Base-by-base conservation (phyloP, 1,140 invertebrate species). In the Olivierus martensii region DNA sequence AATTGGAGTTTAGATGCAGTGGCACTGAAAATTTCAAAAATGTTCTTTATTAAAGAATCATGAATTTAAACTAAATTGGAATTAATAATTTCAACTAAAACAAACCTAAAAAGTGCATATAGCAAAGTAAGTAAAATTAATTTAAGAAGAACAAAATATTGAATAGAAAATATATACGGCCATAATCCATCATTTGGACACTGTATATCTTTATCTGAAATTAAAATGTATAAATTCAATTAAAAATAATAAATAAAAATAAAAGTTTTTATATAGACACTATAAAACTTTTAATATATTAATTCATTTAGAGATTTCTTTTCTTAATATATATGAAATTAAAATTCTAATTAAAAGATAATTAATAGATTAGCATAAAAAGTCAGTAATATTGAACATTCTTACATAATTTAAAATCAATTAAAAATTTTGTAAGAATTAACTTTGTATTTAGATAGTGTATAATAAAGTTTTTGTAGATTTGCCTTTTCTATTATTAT, bases 21-120 rank as follows among this genome's bases (percentile, higher is more conserved):
- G 12, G 62, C 56, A 41, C 70, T 70, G 53, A 55, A 62, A 49
- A 44, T 5, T 6, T 18, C 41, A 43, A 5, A 43, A 17, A 17
- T 39, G 38, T 12, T 12, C 38, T 39, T 17, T 17, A 39, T 12
- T 17, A 39, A 12, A 12, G 12, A 39, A 17, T 39, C 17, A 17
- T 17, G 17, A 17, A 39, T 12, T 39, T 17, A 39, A 39, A 39
- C 17, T 39, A 17, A 43, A 43, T 18, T 43, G 9, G 9, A 18
- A 43, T 6, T 18, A 43, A 43, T 6, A 22, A 2, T 22, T 18
- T 18, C 9, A 43, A 43, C 9, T 5, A 43, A 43, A 43, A 43
- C 41, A 35, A 61, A 71, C 69, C 65, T 63, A 59, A 72, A 72
- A 59, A 73, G 66, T 22, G 71, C 71, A 60, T 68, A 71, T 9